Conservation (phyloP, 2,888 invertebrate genomes). For the Entomobrya proxima region DNA sequence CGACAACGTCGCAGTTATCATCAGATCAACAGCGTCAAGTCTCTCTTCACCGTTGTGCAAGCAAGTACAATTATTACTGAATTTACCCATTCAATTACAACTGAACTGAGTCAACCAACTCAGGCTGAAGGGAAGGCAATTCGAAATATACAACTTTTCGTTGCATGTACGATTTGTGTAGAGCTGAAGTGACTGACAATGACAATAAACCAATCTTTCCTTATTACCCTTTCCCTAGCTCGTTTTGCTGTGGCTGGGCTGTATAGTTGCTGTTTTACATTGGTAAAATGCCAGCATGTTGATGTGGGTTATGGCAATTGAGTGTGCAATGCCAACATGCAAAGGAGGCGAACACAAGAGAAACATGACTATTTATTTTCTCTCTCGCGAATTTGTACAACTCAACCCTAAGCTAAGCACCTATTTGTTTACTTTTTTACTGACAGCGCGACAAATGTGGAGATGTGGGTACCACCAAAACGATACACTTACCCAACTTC, state of each 20-base stretch:
- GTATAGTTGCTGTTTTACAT: neutral
- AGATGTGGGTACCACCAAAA: neutral
- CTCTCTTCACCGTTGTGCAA: neutral
- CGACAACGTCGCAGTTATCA: neutral
- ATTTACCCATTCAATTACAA: slow-evolving; percentile 26
- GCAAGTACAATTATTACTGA: neutral
- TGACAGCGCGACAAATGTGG: slow-evolving; percentile 29
- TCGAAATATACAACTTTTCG: neutral
- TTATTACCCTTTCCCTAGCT: slow-evolving; percentile 10
- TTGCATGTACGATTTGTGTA: too few relatives aligned
- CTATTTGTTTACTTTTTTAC: slow-evolving; percentile 31
- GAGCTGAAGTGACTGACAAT: slow-evolving; percentile 7
- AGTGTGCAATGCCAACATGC: slow-evolving; percentile 9
- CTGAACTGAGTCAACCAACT: neutral
- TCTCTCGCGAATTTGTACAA: neutral
- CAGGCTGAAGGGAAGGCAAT: neutral
- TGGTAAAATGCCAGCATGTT: slow-evolving; percentile 56
- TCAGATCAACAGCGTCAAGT: neutral
- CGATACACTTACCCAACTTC: neutral
- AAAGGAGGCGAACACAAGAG: neutral
- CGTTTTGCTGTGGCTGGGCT: neutral
- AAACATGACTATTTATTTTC: neutral
- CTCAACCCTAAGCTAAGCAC: neutral
- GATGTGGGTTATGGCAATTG: slow-evolving; percentile 54
- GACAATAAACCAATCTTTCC: slow-evolving; percentile 22